Evolutionary conservation across 2,888 invertebrate species (phyloP).

Genomic region (Synergus gifuensis): DNA sequence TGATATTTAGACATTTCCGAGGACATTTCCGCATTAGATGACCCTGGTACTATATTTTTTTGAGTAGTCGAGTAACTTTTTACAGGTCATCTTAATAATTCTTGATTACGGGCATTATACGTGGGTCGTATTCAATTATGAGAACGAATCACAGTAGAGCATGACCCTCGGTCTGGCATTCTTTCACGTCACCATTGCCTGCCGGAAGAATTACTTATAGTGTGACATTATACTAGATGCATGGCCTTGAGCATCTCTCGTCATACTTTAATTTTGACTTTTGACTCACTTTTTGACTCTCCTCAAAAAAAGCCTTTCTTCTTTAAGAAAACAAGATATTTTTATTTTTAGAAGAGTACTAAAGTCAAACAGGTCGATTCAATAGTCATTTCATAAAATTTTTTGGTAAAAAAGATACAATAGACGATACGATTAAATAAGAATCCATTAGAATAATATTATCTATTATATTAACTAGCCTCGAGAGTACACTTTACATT

Average conservation of each 20-base stretch:
- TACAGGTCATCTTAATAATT: slow-evolving; percentile 18
- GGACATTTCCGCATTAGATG: too few species aligned
- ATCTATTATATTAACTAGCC: too few species aligned
- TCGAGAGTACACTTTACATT: too few species aligned
- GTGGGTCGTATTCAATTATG: slow-evolving; percentile 33
- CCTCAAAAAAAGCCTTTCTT: neutral
- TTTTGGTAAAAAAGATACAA: too few species aligned
- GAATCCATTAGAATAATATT: too few species aligned
- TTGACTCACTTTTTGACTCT: neutral
- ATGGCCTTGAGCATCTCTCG: slow-evolving; percentile 13
- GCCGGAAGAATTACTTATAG: slow-evolving; percentile 38
- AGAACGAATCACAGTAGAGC: slow-evolving; percentile 31
- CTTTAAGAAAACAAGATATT: neutral
- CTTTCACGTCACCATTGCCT: slow-evolving; percentile 31
- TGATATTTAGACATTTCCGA: neutral
- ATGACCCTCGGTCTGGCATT: slow-evolving; percentile 22
- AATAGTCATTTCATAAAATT: too few species aligned
- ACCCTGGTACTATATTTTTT: neutral
- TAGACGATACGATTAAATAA: too few species aligned
- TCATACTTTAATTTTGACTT: neutral
- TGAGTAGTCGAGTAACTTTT: neutral
- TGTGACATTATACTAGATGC: slow-evolving; percentile 19
- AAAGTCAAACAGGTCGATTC: too few species aligned
- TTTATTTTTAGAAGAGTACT: neutral
- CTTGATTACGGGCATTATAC: slow-evolving; percentile 23